Evolutionary conservation across 35 echinoderm and acorn worm species (phyloP).

Genomic region (Acanthaster planci): DNA sequence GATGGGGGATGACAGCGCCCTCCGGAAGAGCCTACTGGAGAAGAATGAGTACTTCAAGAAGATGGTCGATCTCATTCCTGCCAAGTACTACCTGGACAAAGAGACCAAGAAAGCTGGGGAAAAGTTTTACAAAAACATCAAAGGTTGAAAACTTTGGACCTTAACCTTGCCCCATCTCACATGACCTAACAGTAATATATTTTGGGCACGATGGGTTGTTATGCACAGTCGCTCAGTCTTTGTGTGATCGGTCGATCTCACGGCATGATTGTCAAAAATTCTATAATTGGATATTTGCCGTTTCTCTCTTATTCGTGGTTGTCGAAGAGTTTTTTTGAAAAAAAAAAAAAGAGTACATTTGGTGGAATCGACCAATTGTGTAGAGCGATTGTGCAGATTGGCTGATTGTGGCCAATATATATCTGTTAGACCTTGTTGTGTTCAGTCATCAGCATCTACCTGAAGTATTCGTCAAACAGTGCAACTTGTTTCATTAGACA

Average conservation of each 20-base stretch:
- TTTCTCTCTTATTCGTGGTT: not conserved
- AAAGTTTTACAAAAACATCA: constrained; percentile 52
- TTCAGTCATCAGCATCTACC: too few relatives aligned
- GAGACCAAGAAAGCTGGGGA: constrained; percentile 40
- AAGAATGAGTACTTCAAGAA: constrained; percentile 78
- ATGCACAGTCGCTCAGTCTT: not conserved
- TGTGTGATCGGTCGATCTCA: not conserved
- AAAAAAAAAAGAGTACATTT: too few relatives aligned
- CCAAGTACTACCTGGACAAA: constrained; percentile 69
- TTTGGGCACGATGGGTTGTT: not conserved
- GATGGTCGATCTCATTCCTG: constrained; percentile 76
- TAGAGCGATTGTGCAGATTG: too few relatives aligned
- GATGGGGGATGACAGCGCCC: constrained; percentile 29
- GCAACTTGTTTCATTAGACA: too few relatives aligned
- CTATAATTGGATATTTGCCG: too few relatives aligned
- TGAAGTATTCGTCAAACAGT: too few relatives aligned
- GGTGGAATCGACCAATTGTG: too few relatives aligned
- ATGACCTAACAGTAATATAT: too few relatives aligned
- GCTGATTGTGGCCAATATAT: too few relatives aligned
- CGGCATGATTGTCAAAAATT: not conserved
- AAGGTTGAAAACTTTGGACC: constrained; percentile 20
- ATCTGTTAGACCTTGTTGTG: too few relatives aligned
- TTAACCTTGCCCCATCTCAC: too few relatives aligned
- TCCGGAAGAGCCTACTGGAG: constrained; percentile 45
- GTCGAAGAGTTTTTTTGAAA: too few relatives aligned